A percentile compares a stretch with the other conserved stretches of the same genome.
These are phyloP conservation scores for Smittia aterrima DNA, from an alignment of 2,888 invertebrate species.

Conservation along the genomic window DNA sequence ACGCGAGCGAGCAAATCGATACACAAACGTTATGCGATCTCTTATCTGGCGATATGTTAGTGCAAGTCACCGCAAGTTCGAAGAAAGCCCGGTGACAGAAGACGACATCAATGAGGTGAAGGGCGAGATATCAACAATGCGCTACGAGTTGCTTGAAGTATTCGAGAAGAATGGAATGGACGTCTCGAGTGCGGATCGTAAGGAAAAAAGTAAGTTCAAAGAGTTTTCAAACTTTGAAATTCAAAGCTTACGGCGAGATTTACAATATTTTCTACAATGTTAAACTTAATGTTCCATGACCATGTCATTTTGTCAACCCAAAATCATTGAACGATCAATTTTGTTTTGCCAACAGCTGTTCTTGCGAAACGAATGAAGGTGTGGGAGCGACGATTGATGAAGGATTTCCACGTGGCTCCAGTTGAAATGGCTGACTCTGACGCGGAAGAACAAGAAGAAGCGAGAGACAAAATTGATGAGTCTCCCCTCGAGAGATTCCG, in stretches of 20 bases:
- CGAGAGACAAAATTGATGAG: constrained; percentile 56
- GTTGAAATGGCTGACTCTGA: constrained; percentile 43
- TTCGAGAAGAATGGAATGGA: constrained; percentile 86
- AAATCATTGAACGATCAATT: too few relatives aligned
- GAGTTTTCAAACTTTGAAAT: background rate
- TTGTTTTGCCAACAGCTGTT: constrained; percentile 56
- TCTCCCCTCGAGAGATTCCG: constrained; percentile 67
- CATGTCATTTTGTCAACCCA: too few relatives aligned
- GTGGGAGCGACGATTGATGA: constrained; percentile 86
- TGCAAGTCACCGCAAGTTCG: constrained; percentile 77
- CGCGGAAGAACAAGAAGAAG: background rate
- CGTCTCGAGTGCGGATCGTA: constrained; percentile 68
- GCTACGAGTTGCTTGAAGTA: constrained; percentile 88
- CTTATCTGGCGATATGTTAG: constrained; percentile 91
- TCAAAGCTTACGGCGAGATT: too few relatives aligned
- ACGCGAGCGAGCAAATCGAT: constrained; percentile 67
- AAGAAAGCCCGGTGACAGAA: constrained; percentile 84
- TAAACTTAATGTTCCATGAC: background rate
- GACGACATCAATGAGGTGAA: constrained; percentile 94
- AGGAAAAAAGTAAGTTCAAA: constrained; percentile 65
- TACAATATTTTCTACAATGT: background rate
- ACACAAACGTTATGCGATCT: constrained; percentile 82
- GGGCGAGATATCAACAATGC: constrained; percentile 86
- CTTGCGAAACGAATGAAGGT: constrained; percentile 75
- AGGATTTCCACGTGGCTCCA: constrained; percentile 82